A percentile compares a stretch with the other conserved stretches of the same genome.
Evolutionary conservation across 2,113 vertebrate species (phyloP).

Genomic region (Glaucidium brasilianum): DNA sequence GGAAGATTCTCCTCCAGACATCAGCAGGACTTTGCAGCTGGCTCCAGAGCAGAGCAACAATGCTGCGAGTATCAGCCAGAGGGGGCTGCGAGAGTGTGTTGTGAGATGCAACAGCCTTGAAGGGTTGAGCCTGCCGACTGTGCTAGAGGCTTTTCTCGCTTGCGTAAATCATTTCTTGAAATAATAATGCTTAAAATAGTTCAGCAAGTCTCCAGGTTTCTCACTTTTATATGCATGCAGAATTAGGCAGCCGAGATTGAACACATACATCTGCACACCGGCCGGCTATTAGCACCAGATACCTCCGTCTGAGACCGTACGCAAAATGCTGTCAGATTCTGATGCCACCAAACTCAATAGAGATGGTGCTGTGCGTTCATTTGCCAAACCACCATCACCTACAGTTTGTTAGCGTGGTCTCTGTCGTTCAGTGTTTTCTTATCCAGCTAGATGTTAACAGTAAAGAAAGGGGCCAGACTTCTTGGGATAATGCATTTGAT

Average conservation of each 20-base stretch:
- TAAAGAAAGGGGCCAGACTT: slow-evolving; percentile 8
- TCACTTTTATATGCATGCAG: neutral
- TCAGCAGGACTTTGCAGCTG: neutral
- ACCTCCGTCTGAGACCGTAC: neutral
- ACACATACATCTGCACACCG: neutral
- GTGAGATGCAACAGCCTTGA: neutral
- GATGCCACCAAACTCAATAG: neutral
- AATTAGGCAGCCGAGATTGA: neutral
- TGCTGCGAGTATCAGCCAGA: slow-evolving; percentile 56
- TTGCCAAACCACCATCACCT: neutral
- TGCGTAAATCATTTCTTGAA: slow-evolving; percentile 63
- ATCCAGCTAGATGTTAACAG: neutral
- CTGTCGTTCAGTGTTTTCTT: neutral
- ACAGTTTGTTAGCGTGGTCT: neutral
- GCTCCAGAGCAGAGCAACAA: neutral
- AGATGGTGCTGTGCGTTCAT: neutral
- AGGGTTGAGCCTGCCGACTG: slow-evolving; percentile 50
- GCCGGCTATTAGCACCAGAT: neutral
- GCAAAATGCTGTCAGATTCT: neutral
- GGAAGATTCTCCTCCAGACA: neutral
- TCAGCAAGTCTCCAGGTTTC: slow-evolving; percentile 33
- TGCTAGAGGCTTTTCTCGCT: slow-evolving; percentile 63
- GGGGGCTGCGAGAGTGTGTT: slow-evolving; percentile 50
- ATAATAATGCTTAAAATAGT: slow-evolving; percentile 64
- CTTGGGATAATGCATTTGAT: slow-evolving; percentile 19